phyloP scores from a whole-genome alignment of 2,797 vertebrate genomes.

The Myripristis murdjan region DNA sequence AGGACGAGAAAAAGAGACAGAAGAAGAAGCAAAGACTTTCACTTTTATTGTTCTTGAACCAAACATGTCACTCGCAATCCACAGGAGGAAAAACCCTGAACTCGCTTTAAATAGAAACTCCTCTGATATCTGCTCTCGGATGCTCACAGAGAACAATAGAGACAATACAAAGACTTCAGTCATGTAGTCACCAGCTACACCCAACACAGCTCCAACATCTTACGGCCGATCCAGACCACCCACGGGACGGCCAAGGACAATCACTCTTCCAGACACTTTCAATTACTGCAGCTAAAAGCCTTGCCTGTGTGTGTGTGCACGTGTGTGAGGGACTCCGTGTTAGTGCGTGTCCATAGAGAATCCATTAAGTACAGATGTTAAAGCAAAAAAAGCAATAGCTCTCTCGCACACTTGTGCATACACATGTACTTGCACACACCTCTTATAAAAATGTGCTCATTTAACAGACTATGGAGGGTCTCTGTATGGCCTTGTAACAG shows the following conservation, averaged over 20 bases:
- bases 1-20: neutral
- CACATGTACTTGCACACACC: neutral
- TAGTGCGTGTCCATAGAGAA: slow-evolving; percentile 25
- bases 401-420: slow-evolving; percentile 5
- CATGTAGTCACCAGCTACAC: slow-evolving; percentile 27
- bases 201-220: slow-evolving; percentile 13
- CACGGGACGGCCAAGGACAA: slow-evolving; percentile 47
- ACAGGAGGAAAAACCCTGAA: neutral
- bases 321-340: neutral
- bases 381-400: slow-evolving; percentile 24
- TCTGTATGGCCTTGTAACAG: slow-evolving; percentile 9
- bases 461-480: slow-evolving; percentile 39
- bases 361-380: slow-evolving; percentile 53
- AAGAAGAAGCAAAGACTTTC: neutral
- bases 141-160: slow-evolving; percentile 31
- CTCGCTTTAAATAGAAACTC: slow-evolving; percentile 17
- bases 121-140: slow-evolving; percentile 18
- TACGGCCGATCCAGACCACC: slow-evolving; percentile 59
- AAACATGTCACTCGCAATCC: neutral
- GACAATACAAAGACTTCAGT: slow-evolving; percentile 20
- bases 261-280: slow-evolving; percentile 48
- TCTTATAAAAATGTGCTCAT: slow-evolving; percentile 8
- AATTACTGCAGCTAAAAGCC: slow-evolving; percentile 32
- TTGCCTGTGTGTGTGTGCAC: slow-evolving; percentile 11
- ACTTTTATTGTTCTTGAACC: neutral